A percentile compares a stretch with the other conserved stretches of the same genome.
These are phyloP conservation scores for Sebastes hubbsi DNA, from an alignment of 2,797 vertebrate genomes.

Conservation along the genomic window DNA sequence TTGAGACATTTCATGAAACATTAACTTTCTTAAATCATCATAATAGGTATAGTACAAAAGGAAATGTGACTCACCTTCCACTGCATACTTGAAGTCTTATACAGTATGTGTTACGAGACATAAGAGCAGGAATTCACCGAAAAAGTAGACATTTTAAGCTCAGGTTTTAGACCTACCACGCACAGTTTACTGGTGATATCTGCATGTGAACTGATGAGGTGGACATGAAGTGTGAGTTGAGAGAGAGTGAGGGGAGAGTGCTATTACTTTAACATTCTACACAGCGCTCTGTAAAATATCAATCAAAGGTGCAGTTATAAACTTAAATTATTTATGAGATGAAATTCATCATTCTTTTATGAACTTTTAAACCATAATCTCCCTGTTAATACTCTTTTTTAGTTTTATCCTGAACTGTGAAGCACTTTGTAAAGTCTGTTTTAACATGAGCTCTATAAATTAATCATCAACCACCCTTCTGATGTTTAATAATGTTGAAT, in stretches of 20 bases:
- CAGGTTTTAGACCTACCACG: too few species aligned
- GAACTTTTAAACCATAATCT: background rate
- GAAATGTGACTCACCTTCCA: background rate
- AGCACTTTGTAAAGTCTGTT: background rate
- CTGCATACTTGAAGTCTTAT: background rate
- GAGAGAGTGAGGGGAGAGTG: background rate
- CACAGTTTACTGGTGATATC: too few species aligned
- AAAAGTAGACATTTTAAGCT: too few species aligned
- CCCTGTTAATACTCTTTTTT: background rate
- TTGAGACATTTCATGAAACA: background rate
- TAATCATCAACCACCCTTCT: background rate
- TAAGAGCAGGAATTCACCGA: background rate
- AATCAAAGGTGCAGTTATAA: too few species aligned
- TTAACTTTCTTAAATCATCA: background rate
- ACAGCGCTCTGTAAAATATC: too few species aligned
- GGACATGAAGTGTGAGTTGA: background rate
- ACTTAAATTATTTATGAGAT: too few species aligned
- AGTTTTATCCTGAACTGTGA: background rate
- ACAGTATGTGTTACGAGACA: background rate
- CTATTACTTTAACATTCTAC: fast-evolving
- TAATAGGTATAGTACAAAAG: background rate
- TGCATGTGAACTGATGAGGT: background rate
- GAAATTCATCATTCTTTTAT: background rate
- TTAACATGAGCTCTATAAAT: background rate
- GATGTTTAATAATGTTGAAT: background rate